Percentiles rank a stretch among this genome's conserved stretches.
Conservation (phyloP, 2,888 invertebrate species). For the Drosophila hawaiiensis region DNA sequence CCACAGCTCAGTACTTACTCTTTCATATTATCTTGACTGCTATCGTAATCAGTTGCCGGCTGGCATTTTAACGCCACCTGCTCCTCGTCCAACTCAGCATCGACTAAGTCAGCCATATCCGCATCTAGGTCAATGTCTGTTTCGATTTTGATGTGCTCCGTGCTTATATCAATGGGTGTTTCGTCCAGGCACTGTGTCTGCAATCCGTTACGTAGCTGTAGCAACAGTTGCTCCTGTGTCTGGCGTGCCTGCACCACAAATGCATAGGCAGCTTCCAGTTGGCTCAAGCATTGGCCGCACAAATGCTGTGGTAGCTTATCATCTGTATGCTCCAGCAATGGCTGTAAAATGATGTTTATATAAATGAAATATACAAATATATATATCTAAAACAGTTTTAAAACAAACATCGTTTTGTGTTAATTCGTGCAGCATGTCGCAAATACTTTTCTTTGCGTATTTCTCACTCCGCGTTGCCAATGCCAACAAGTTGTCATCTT, state of each 20-base stretch:
- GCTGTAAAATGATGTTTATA: conserved; percentile 25
- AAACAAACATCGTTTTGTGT: conserved; percentile 65
- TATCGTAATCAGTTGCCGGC: conserved; percentile 42
- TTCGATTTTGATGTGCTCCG: conserved; percentile 65
- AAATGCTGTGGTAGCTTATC: conserved; percentile 66
- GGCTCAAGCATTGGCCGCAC: conserved; percentile 65
- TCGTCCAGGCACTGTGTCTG: conserved; percentile 67
- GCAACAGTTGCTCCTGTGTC: conserved; percentile 63
- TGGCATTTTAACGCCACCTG: conserved; percentile 36
- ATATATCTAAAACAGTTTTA: not conserved
- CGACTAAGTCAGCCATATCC: not conserved
- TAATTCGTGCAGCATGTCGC: conserved; percentile 63
- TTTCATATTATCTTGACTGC: not conserved
- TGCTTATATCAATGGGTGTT: conserved; percentile 75
- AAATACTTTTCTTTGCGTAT: conserved; percentile 50
- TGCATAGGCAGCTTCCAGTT: conserved; percentile 68
- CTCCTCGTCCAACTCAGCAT: not conserved
- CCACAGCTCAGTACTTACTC: conserved; percentile 31
- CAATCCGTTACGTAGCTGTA: conserved; percentile 21
- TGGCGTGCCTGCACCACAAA: conserved; percentile 72
- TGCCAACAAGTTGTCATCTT: conserved; percentile 35
- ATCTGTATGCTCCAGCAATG: conserved; percentile 43
- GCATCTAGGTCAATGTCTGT: conserved; percentile 36
- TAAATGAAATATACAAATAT: not conserved
- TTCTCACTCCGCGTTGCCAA: conserved; percentile 42